Conservation (phyloP, 37 sponge, comb jelly and placozoan genomes). For the Chondrilla cf. caribensis region DNA sequence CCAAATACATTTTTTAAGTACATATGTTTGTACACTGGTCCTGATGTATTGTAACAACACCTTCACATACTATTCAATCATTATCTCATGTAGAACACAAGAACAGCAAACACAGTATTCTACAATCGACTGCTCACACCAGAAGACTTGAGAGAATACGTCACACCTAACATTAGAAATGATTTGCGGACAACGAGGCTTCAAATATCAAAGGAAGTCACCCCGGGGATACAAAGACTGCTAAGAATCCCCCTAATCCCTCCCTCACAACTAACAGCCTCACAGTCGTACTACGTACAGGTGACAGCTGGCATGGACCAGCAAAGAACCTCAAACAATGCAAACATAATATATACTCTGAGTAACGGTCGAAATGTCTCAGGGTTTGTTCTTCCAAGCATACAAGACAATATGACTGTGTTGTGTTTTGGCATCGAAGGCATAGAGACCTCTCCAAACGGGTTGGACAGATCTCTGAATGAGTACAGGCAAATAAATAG, state of each 20-base stretch:
- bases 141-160: neutral
- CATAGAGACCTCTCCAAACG: neutral
- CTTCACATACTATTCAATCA: too few species aligned
- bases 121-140: conserved; percentile 10
- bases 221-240: neutral
- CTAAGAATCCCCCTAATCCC: conserved; percentile 2
- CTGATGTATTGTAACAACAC: too few species aligned
- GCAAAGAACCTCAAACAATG: too few species aligned
- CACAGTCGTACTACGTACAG: neutral
- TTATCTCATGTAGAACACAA: neutral
- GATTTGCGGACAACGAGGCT: neutral
- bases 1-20: too few species aligned
- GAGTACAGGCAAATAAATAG: neutral
- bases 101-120: neutral
- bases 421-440: neutral
- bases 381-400: neutral
- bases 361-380: neutral
- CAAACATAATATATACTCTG: neutral
- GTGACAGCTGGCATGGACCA: neutral
- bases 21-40: too few species aligned
- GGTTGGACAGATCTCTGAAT: neutral
- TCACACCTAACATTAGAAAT: neutral
- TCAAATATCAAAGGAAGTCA: neutral
- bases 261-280: conserved; percentile 3
- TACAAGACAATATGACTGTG: neutral